These are phyloP conservation scores for Phymorhynchus buccinoides DNA, from an alignment of 1,140 invertebrate genomes.

Conservation along the genomic window DNA sequence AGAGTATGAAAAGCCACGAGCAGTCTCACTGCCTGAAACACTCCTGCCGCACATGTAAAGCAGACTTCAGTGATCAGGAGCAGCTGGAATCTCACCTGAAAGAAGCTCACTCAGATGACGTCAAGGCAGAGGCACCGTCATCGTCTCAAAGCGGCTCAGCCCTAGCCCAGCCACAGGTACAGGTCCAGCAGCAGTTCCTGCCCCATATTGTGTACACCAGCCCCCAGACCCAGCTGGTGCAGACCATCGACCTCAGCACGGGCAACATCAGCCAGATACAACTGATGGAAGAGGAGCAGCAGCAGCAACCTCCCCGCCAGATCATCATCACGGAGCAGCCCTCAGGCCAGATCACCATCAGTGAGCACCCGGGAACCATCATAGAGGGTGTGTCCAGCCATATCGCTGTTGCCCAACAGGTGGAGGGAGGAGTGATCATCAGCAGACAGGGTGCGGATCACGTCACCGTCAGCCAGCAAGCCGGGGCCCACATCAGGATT, in stretches of 20 bases:
- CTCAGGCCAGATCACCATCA: not conserved
- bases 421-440: not conserved
- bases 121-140: not conserved
- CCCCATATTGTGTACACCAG: not conserved
- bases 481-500: not conserved
- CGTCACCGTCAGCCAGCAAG: not conserved
- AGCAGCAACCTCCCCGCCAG: not conserved
- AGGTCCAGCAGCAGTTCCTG: not conserved
- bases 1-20: constrained; percentile 58
- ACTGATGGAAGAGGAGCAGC: constrained; percentile 20
- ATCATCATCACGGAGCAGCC: not conserved
- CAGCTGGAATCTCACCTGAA: constrained; percentile 54
- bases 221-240: not conserved
- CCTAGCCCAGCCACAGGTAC: constrained; percentile 18
- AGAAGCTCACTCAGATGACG: constrained; percentile 35
- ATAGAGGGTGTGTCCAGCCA: not conserved
- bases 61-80: constrained; percentile 57
- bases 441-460: not conserved
- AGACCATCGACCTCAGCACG: not conserved
- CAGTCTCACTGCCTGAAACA: constrained; percentile 52
- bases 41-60: constrained; percentile 54
- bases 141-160: not conserved
- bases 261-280: constrained; percentile 29
- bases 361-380: not conserved
- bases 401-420: not conserved